Evolutionary conservation across 2,113 vertebrate species (phyloP), one percentile per base, ranked within the genome.

Genomic region (Oncorhynchus kisutch): DNA sequence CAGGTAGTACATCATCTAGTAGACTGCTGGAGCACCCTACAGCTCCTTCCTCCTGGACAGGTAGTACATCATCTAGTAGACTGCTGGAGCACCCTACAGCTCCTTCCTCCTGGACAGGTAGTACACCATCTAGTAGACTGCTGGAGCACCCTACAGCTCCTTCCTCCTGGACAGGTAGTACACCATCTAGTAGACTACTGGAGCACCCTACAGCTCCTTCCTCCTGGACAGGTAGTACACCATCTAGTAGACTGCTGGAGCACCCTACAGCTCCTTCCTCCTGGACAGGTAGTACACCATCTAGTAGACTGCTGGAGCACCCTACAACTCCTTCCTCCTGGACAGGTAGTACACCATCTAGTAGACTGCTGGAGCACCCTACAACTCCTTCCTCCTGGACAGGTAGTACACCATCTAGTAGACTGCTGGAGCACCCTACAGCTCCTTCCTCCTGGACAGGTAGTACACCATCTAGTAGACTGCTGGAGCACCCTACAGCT

Each of bases 21-120:
- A 34, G 34, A 7, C 34, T 34, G 6, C 34, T 8, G 34, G 34
- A 39, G 34, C 34, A 39, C 34, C 34, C 34, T 39, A 39, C 34
- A 39, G 0, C 34, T n/a, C 20, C 78, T 99, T 98, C 90, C 94
- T 99, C 70, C 90, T 99, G 12, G 97, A 99, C 95, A 97, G 71
- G 59, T 73, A 29, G 49, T n/a, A 60, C 4, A 20, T 20, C n/a
- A 11, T n/a, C 59, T 39, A 39, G 34, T 39, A 39, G 34, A 8
- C 34, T 39, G 7, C 34, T 39, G 34, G 34, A 39, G 34, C 34
- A 39, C 34, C 34, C 34, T 39, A 39, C 34, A 8, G 0, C 34
- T 39, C 34, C 78, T 99, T 98, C 90, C 94, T 99, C 70, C 90
- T 99, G 12, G 97, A 99, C 95, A 97, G 71, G 59, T 73, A 20